Base-by-base conservation (phyloP, 2,113 vertebrate genomes). In the Sus scrofa region DNA sequence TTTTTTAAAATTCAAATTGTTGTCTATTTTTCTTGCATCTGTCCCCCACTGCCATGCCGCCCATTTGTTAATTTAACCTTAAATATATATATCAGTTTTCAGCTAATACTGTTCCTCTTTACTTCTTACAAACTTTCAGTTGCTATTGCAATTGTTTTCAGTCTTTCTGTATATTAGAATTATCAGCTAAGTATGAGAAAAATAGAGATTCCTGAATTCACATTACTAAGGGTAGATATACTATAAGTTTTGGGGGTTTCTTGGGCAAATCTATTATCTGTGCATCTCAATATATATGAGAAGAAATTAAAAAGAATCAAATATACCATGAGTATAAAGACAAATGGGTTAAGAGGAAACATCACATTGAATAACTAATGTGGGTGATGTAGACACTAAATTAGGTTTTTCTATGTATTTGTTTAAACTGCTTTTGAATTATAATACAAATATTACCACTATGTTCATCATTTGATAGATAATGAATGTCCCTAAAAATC, bases 11-110 rank as follows among this genome's bases (percentile, higher is more conserved):
- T 50, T 26, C 32, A 83, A 67, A 86, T 89, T 32, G 2, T 34
- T n/a, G 19, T 26, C 26, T 65, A 18, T 34, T 44, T 77, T 87
- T 83, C 18, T 24, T 75, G 54, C 65, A 70, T 74, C 34, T 9
- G 50, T 5, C 3, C 11, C 27, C 16, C 14, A 16, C 22, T 83
- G 4, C 0, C 11, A 62, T 56, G 18, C 6, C 84, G 4, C 6
- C 11, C 62, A 65, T 83, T 86, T 62, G 83, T 92, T 86, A 78
- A 92, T 71, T 86, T 92, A 92, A 65, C 20, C 16, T 96, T 86
- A 18, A 52, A 19, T 63, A 20, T 85, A 6, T 18, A 8, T 79
- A 34, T 8, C 6, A 39, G 14, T 79, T 24, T 73, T 85, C 34
- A 90, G 20, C 13, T 52, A 84, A 60, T 24, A 19, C 22, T 34